phyloP scores from a whole-genome alignment of 2,888 invertebrate genomes.

The Dicroscelio sp. region DNA sequence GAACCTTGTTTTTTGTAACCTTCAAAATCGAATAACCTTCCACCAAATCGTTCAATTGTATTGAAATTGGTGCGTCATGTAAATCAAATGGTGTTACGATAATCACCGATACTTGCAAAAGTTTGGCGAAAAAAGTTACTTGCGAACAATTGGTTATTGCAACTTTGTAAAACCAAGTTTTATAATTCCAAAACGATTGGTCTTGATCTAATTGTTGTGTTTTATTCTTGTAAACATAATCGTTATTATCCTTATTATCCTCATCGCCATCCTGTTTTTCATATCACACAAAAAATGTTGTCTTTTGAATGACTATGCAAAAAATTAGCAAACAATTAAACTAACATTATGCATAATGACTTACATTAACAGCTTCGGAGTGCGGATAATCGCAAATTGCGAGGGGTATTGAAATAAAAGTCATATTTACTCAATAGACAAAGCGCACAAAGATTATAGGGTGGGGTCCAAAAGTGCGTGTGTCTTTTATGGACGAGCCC shows the following conservation, averaged over 20 bases:
- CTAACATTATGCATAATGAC: conserved; percentile 12
- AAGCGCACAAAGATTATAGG: conserved; percentile 70
- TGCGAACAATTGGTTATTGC: no score
- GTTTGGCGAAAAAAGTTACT: no score
- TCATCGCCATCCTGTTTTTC: no score
- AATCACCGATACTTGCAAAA: no score
- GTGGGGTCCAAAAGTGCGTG: conserved; percentile 70
- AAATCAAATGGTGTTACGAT: background rate
- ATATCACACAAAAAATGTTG: background rate
- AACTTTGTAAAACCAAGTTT: background rate
- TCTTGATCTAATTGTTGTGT: no score
- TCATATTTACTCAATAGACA: conserved; percentile 68
- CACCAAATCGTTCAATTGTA: conserved; percentile 23
- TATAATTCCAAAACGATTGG: background rate
- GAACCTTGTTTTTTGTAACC: conserved; percentile 37
- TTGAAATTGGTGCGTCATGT: conserved; percentile 6
- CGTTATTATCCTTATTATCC: no score
- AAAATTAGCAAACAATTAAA: conserved; percentile 31
- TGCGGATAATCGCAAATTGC: conserved; percentile 33
- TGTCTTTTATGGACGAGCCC: conserved; percentile 68
- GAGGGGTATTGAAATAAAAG: conserved; percentile 65
- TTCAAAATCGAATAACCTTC: conserved; percentile 45
- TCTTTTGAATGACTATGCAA: background rate
- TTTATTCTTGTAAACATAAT: no score
- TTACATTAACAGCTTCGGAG: conserved; percentile 14